A percentile compares a stretch with the other conserved stretches of the same genome.
Conservation (phyloP, 37 sponge, comb jelly and placozoan genomes). For the Theonella swinhoei region DNA sequence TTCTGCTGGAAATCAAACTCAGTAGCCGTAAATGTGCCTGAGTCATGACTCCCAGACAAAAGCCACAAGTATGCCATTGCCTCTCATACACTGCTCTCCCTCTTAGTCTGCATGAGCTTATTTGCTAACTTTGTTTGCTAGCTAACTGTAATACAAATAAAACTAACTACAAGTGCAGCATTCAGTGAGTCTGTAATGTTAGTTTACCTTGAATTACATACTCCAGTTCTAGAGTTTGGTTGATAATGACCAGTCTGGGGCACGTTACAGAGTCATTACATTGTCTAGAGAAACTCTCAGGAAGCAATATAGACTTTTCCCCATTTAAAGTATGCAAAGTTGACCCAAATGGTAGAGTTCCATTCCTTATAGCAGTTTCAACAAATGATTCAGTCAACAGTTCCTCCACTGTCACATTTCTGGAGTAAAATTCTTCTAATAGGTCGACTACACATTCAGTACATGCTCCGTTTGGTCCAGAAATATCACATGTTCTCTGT, state of each 20-base stretch:
- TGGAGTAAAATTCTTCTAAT: constrained; percentile 8
- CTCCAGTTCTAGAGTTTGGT: neutral
- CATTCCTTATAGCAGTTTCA: neutral
- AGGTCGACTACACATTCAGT: constrained; percentile 15
- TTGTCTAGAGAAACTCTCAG: neutral
- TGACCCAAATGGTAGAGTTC: neutral
- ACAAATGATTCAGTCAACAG: neutral
- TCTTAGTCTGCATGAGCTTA: no score
- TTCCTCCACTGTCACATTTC: neutral
- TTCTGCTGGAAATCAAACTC: no score
- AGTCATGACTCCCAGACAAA: no score
- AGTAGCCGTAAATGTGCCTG: no score
- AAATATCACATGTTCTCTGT: constrained; percentile 3
- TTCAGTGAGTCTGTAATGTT: no score
- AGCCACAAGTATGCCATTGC: no score
- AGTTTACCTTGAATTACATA: constrained; percentile 31
- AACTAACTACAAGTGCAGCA: no score
- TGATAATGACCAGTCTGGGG: constrained; percentile 41
- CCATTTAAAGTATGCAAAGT: neutral
- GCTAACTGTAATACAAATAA: no score
- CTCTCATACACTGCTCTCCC: no score
- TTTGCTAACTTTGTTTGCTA: no score
- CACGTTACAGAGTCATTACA: neutral
- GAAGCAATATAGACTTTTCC: neutral
- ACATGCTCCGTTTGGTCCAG: neutral